phyloP scores from a whole-genome alignment of 35 echinoderm and acorn worm species.

The Ophioderma brevispina region DNA sequence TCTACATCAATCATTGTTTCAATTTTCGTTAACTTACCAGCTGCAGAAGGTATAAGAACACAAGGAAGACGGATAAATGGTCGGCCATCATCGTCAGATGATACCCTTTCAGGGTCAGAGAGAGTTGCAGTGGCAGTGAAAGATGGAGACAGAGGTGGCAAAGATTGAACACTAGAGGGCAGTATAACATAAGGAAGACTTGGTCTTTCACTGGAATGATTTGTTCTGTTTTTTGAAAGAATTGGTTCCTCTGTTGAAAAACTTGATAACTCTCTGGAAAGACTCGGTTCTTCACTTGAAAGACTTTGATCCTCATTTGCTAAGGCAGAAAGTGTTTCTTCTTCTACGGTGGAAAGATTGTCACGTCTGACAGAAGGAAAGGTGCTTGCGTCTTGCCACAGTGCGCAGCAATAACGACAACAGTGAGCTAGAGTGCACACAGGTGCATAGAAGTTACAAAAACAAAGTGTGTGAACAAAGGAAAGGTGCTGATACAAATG shows the following conservation, averaged over 20 bases:
- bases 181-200: neutral
- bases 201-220: neutral
- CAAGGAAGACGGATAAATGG: too few relatives aligned
- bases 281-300: neutral
- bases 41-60: too few relatives aligned
- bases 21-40: too few relatives aligned
- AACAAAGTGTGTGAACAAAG: too few relatives aligned
- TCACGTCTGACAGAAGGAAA: neutral
- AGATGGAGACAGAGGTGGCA: too few relatives aligned
- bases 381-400: neutral
- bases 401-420: neutral
- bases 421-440: neutral
- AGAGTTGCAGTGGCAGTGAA: too few relatives aligned
- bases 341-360: neutral
- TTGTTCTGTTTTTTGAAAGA: neutral
- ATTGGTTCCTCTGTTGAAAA: neutral
- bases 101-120: too few relatives aligned
- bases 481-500: too few relatives aligned
- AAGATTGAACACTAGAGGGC: too few relatives aligned
- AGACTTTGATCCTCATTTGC: neutral
- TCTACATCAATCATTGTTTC: too few relatives aligned
- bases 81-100: too few relatives aligned
- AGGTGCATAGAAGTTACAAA: too few relatives aligned
- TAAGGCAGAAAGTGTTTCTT: neutral
- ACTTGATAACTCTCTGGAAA: neutral